Base-by-base conservation (phyloP, 2,113 vertebrate species). In the Natator depressus region DNA sequence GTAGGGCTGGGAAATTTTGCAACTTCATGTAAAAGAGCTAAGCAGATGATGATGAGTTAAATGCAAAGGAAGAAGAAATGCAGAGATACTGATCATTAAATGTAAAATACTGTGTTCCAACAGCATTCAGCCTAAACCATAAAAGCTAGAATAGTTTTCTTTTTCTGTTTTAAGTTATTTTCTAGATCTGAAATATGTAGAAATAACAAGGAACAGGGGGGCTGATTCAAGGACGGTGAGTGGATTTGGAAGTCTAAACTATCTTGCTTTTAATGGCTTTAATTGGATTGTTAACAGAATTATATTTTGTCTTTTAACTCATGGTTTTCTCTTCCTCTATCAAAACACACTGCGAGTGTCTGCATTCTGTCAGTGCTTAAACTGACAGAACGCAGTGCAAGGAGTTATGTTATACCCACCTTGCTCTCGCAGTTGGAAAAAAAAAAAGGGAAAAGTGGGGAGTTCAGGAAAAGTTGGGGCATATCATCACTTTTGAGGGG, bases 201-300 rank as follows among this genome's bases (percentile, higher is more conserved):
- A 94, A 97, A 96, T 93, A 93, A 69, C 13, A 38, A 87, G 89
- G 87, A 96, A 49, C 24, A 90, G 89, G 69, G 91, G 76, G 91
- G 92, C 93, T 91, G 69, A 84, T 19, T 87, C 96, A 91, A 95
- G 93, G 96, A 97, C 93, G 42, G 89, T 81, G 88, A 90, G 91
- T 91, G 69, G 80, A 89, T 94, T 89, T 93, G 97, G 93, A 91
- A 96, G n/a, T 59, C 69, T 93, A 69, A 46, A 42, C 83, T 96
- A n/a, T 90, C 96, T 87, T 90, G 85, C 76, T 51, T 59, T 89
- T 96, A 96, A 93, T 93, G 46, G 12, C 80, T 96, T 92, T 91
- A 97, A 90, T 94, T 80, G 91, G 42, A 20, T 86, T 87, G 82
- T 90, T 97, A 95, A 87, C 53, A 92, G 88, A 87, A 62, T 42